phyloP scores from a whole-genome alignment of 2,797 vertebrate species.

The Sebastes alutus region DNA sequence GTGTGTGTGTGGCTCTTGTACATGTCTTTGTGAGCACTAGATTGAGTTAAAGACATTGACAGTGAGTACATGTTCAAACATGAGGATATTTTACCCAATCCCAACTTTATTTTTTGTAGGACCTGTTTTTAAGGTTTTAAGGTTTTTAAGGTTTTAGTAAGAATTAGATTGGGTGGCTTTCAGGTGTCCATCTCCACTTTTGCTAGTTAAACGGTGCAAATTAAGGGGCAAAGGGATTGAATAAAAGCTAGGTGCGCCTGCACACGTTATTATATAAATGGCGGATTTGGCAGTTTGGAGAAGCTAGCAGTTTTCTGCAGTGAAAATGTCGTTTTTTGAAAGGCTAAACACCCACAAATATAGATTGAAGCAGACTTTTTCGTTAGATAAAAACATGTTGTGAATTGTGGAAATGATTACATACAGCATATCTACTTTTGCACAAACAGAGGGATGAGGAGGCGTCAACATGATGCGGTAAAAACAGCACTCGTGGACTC shows the following conservation, averaged over 20 bases:
- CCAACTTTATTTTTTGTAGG: not conserved
- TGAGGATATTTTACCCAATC: not conserved
- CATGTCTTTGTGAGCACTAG: not conserved
- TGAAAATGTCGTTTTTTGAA: not conserved
- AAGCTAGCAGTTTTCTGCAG: not conserved
- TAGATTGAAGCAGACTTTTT: not conserved
- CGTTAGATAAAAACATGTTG: not conserved
- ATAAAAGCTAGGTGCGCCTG: not conserved
- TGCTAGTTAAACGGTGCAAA: not conserved
- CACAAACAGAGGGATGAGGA: not conserved
- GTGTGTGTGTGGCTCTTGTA: not conserved
- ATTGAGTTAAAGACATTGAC: not conserved
- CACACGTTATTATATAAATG: not conserved
- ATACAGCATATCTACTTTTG: not conserved
- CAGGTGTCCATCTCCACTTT: not conserved
- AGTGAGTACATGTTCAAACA: not conserved
- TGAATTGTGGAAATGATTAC: not conserved
- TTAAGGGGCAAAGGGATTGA: not conserved
- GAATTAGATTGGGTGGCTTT: not conserved
- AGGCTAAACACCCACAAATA: not conserved
- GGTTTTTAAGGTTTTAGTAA: not conserved
- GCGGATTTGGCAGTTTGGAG: not conserved
- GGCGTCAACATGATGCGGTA: not conserved
- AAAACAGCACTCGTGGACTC: not conserved
- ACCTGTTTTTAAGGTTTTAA: not conserved